phyloP scores from a whole-genome alignment of 2,113 vertebrate species.

The Noturus placidus region DNA sequence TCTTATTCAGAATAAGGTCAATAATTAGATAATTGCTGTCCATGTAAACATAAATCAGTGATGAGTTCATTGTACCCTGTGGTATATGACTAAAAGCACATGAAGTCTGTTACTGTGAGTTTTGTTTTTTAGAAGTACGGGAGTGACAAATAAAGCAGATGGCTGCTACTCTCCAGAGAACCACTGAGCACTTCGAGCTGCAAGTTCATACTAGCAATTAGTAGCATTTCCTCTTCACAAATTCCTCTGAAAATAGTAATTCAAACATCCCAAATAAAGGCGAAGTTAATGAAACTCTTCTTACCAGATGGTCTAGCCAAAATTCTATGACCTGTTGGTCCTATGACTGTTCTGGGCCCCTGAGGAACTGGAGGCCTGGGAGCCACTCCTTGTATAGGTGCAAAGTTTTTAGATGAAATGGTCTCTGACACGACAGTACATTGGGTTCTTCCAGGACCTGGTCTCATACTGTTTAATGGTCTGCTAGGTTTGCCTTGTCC shows the following conservation, averaged over 20 bases:
- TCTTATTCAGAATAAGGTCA: too few species aligned
- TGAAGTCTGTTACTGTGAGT: neutral
- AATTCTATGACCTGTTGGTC: slow-evolving; percentile 55
- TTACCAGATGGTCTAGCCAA: slow-evolving; percentile 77
- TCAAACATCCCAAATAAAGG: neutral
- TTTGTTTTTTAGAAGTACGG: neutral
- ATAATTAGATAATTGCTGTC: too few species aligned
- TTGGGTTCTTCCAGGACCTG: slow-evolving; percentile 75
- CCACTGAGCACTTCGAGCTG: neutral
- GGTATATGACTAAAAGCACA: neutral
- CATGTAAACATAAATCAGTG: too few species aligned
- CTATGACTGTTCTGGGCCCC: slow-evolving; percentile 68
- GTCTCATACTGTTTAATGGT: slow-evolving; percentile 57
- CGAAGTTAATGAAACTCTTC: neutral
- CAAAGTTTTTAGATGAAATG: slow-evolving; percentile 91
- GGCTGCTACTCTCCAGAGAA: neutral
- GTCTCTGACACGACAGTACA: slow-evolving; percentile 97
- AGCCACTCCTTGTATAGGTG: slow-evolving; percentile 69
- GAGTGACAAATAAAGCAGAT: neutral
- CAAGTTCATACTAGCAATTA: too few species aligned
- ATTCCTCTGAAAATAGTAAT: neutral
- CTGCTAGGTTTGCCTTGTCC: slow-evolving; percentile 52
- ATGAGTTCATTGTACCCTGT: neutral
- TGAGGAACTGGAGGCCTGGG: slow-evolving; percentile 56
- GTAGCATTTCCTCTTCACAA: neutral